These are phyloP conservation scores for Andrena bucephala DNA, from an alignment of 2,888 invertebrate genomes.

Conservation along the genomic window DNA sequence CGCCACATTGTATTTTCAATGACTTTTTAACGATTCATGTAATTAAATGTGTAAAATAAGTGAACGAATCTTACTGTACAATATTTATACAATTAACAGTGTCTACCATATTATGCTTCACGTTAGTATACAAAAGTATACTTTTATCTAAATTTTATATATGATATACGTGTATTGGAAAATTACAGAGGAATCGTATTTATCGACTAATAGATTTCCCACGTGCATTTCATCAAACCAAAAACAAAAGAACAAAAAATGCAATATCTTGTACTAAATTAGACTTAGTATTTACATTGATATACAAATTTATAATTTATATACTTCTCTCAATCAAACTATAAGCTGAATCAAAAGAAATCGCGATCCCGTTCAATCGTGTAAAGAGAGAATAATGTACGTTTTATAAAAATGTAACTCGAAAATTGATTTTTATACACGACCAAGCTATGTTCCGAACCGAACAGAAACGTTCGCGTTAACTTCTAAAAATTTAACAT, in stretches of 20 bases:
- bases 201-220: slow-evolving; percentile 23
- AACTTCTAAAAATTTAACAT: slow-evolving; percentile 16
- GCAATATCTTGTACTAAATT: slow-evolving; percentile 51
- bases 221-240: slow-evolving; percentile 45
- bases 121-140: neutral
- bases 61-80: neutral
- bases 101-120: slow-evolving; percentile 9
- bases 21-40: slow-evolving; percentile 7
- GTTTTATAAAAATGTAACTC: neutral
- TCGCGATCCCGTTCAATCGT: neutral
- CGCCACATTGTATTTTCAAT: neutral
- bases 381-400: neutral
- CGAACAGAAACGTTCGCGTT: neutral
- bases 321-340: slow-evolving; percentile 5
- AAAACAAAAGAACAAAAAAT: slow-evolving; percentile 19
- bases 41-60: neutral
- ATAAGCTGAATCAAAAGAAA: slow-evolving; percentile 3
- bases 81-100: neutral
- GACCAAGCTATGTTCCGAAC: slow-evolving; percentile 2
- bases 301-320: slow-evolving; percentile 38
- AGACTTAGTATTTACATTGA: slow-evolving; percentile 50
- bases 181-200: neutral
- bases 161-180: neutral
- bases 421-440: slow-evolving; percentile 10
- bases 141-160: neutral